Evolutionary conservation across 2,113 vertebrate genomes (phyloP), one percentile per base, ranked within the genome.

Genomic region (Oncorhynchus tshawytscha): DNA sequence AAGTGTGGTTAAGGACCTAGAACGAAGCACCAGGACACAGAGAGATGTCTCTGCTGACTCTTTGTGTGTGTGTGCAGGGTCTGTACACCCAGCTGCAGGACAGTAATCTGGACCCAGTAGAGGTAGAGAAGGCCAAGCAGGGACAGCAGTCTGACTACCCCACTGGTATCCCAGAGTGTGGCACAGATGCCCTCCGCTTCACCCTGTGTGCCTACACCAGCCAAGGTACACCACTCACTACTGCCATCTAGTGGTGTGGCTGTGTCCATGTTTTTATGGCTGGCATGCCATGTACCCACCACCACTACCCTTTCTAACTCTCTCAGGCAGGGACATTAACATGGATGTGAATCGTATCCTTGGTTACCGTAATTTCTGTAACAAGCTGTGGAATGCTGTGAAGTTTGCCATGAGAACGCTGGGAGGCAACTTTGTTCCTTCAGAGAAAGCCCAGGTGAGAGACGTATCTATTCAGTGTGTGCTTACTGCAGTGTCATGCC

Each of bases 361-460:
- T 71, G 96, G 96, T 4, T 97, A 98, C 84, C 94, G 96, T 12
- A 93, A 96, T 85, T 98, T 98, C 93, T 98, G 96, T 87, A 98
- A 98, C 91, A 98, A 98, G 84, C 92, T 98, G 75, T 98, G 96
- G 96, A 98, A 98, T 0, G 95, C 96, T 65, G 95, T 96, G 48
- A 97, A 95, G 88, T 98, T 98, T 74, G 92, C 94, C 73, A 94
- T 97, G 84, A 94, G 91, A 39, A 93, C 94, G 0, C 93, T 98
- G 27, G 96, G 96, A 59, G 94, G 95, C 62, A 81, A 72, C 34
- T 97, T 95, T 27, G 84, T 91, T 34, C 96, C 96, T 0, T 86
- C 75, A 0, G 78, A 89, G 2, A 91, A 90, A 49, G 91, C 94
- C 7, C 81, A 94, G 94, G 95, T 96, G 4, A 71, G 8, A 65